These are phyloP conservation scores for Epizoanthus scotinus DNA, from an alignment of 92 coral and sea anemone species.

Conservation along the genomic window DNA sequence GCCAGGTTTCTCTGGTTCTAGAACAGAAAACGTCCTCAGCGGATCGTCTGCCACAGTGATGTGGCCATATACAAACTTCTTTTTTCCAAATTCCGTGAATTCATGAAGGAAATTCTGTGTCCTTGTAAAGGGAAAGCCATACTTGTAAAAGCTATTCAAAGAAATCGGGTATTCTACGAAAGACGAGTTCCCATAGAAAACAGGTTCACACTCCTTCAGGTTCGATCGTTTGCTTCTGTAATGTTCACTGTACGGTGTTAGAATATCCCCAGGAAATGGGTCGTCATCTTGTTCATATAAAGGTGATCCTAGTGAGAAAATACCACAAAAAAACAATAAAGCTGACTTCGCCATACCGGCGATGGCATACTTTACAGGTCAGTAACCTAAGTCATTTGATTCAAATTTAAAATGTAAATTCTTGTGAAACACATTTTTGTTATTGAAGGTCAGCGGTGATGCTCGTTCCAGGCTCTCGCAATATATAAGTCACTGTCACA, in stretches of 20 bases:
- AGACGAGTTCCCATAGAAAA: slow-evolving; percentile 81
- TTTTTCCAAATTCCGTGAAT: slow-evolving; percentile 32
- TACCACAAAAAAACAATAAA: background rate
- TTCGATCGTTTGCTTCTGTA: slow-evolving; percentile 63
- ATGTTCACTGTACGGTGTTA: slow-evolving; percentile 80
- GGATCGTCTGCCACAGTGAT: slow-evolving; percentile 73
- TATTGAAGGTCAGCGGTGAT: slow-evolving; percentile 31
- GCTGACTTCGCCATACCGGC: slow-evolving; percentile 19
- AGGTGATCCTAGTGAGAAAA: background rate
- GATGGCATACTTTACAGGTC: background rate
- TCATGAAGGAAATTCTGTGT: slow-evolving; percentile 69
- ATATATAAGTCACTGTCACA: background rate
- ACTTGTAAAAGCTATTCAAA: slow-evolving; percentile 23
- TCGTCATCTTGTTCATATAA: slow-evolving; percentile 43
- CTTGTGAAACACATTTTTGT: background rate
- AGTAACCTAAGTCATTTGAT: slow-evolving; percentile 1
- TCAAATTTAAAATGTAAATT: background rate
- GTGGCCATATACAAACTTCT: slow-evolving; percentile 74
- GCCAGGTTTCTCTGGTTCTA: slow-evolving; percentile 77
- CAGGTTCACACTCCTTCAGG: slow-evolving; percentile 82
- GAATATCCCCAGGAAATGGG: slow-evolving; percentile 64
- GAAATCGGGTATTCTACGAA: slow-evolving; percentile 64
- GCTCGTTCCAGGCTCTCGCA: slow-evolving; percentile 9
- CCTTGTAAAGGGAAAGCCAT: slow-evolving; percentile 49
- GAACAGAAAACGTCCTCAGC: slow-evolving; percentile 78